Base-by-base conservation (phyloP, 2,888 invertebrate species). In the Branchellion lobata region DNA sequence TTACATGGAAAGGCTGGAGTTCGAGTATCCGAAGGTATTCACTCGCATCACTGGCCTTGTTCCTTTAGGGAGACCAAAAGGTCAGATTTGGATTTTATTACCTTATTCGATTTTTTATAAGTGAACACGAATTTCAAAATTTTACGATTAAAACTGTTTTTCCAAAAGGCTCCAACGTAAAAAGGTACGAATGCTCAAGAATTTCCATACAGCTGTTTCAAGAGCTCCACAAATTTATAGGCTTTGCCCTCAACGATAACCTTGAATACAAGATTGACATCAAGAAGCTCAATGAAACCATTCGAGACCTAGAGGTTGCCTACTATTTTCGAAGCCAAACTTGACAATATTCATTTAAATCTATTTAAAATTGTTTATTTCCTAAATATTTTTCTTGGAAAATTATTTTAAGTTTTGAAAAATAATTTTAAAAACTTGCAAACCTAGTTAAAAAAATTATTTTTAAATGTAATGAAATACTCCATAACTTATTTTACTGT, bases 1-100 rank as follows among this genome's bases (percentile, higher is more conserved):
- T 11, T 75, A 75, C 75, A 75, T 75, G 75, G 29, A 75, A 21
- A 53, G 47, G 51, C 29, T 75, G 1, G 75, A 75, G 47, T 75
- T 51, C 51, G 57, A 24, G 14, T 75, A 75, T 21, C 75, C 75
- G 8, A 53, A 75, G 3, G 75, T 53, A 18, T 75, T 51, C 75
- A 27, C 51, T 11, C n/a, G n/a, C 5, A 53, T 75, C 18, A 75
- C 75, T 11, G 75, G 53, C 33, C 14, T 47, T 14, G 2, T 27
- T 14, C 24, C 75, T 1, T 24, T 1, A 14, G 31, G 51, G n/a
- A 33, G 36, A 53, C 75, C 75, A 21, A 31, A 31, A 24, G 72
- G n/a, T 36, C 29, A 33, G 5, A 21, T 65, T n/a, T n/a, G n/a
- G n/a, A n/a, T n/a, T n/a, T n/a, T n/a, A n/a, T n/a, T n/a, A n/a